phyloP scores from a whole-genome alignment of 2,888 invertebrate species.

The Portevinia maculata region DNA sequence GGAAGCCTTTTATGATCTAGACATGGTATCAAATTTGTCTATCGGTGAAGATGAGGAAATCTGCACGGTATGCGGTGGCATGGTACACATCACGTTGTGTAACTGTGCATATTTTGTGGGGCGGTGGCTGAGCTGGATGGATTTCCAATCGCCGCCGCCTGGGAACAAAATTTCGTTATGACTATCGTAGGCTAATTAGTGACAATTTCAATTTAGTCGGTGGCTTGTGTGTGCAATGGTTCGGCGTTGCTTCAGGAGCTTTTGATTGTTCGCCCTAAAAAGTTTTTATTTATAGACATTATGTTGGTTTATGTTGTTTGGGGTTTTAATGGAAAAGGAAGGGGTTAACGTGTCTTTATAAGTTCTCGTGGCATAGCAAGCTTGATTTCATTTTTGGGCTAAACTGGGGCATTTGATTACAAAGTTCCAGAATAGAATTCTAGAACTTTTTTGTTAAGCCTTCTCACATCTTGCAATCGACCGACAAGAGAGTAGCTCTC shows the following conservation, averaged over 20 bases:
- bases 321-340: no score
- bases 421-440: no score
- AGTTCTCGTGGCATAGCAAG: no score
- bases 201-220: conserved; percentile 47
- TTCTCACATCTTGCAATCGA: no score
- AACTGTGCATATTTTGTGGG: conserved; percentile 25
- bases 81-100: conserved; percentile 39
- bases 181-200: conserved; percentile 27
- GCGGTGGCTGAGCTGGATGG: conserved; percentile 15
- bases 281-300: not conserved
- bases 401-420: no score
- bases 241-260: conserved; percentile 10
- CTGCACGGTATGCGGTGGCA: conserved; percentile 34
- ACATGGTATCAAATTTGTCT: conserved; percentile 32
- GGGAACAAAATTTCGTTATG: conserved; percentile 30
- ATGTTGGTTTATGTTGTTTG: not conserved
- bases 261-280: no score
- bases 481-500: no score
- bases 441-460: no score
- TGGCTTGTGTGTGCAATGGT: not conserved
- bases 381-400: no score
- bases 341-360: no score
- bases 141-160: conserved; percentile 15
- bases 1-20: conserved; percentile 64
- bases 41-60: conserved; percentile 51